Conservation (phyloP, 35 echinoderm and acorn worm genomes). For the Nesometra sesokonis region DNA sequence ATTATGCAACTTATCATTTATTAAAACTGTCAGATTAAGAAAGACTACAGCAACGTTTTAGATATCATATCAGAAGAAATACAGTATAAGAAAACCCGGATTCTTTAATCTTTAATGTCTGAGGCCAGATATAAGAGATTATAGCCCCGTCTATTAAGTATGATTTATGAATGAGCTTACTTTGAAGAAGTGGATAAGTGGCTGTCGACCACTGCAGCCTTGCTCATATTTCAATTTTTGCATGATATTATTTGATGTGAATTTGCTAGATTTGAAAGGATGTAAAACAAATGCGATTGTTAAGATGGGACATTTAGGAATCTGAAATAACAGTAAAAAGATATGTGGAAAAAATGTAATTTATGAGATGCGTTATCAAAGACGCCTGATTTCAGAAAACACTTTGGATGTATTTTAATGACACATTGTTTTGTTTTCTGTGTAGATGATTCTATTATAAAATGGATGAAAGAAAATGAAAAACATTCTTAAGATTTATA, state of each 20-base stretch:
- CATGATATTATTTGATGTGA: neutral
- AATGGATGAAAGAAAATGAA: no score
- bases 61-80: neutral
- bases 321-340: neutral
- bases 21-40: no score
- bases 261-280: neutral
- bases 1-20: no score
- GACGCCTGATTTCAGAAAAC: no score
- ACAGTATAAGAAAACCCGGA: neutral
- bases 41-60: neutral
- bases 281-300: neutral
- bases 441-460: no score
- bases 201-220: neutral
- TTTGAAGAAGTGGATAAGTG: neutral
- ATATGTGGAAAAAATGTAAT: neutral
- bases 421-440: no score
- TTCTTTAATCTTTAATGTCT: neutral
- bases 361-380: neutral
- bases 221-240: neutral
- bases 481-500: no score
- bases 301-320: neutral
- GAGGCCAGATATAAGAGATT: neutral
- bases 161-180: neutral
- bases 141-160: neutral
- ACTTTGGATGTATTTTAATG: no score